Evolutionary conservation across 1,140 invertebrate genomes (phyloP).

Genomic region (Helicoverpa zea): DNA sequence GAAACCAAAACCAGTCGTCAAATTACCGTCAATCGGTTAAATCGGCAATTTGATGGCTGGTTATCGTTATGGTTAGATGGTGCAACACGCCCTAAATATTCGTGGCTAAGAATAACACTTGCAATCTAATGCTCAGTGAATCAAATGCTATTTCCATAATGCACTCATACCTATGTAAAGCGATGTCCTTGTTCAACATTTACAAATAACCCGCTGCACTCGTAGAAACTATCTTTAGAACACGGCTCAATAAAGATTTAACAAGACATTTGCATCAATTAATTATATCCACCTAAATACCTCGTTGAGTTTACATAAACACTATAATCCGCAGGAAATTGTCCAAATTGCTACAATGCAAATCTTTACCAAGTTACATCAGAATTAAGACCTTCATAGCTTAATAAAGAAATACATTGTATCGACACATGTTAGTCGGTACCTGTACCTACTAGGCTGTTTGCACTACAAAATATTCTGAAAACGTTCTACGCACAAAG

Average conservation of each 20-base stretch:
- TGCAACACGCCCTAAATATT: no score
- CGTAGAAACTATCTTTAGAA: slow-evolving; percentile 1
- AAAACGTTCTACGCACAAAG: slow-evolving; percentile 14
- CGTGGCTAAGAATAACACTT: no score
- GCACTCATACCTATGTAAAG: background rate
- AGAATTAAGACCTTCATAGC: background rate
- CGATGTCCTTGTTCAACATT: background rate
- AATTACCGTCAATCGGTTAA: no score
- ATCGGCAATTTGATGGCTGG: no score
- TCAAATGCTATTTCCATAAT: background rate
- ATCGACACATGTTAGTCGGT: no score
- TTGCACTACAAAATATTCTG: slow-evolving; percentile 12
- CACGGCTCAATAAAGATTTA: background rate
- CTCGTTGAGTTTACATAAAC: slow-evolving; percentile 5
- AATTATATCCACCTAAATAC: slow-evolving; percentile 13
- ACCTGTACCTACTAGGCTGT: background rate
- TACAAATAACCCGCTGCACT: background rate
- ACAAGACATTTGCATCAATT: slow-evolving; percentile 26
- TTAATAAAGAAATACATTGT: background rate
- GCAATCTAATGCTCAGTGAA: background rate
- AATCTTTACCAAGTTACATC: background rate
- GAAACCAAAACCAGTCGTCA: no score
- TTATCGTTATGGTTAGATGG: no score
- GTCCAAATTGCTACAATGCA: slow-evolving; percentile 7
- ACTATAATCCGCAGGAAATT: slow-evolving; percentile 22